These are phyloP conservation scores for Eulithis testata DNA, from an alignment of 2,888 invertebrate genomes.

Conservation along the genomic window DNA sequence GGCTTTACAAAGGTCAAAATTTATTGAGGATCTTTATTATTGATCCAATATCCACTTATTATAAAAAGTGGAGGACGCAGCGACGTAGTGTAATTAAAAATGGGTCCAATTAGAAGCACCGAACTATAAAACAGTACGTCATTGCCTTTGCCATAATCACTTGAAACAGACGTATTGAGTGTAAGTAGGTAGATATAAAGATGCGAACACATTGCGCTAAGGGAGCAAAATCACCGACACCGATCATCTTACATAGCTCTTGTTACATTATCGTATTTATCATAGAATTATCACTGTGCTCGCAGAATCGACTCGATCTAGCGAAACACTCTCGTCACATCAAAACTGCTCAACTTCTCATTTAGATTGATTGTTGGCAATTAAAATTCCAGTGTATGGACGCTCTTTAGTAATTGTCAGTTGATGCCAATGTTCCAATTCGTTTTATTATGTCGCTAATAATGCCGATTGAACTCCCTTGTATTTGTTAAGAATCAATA, in stretches of 20 bases:
- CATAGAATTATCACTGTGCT: constrained; percentile 51
- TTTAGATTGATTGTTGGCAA: constrained; percentile 49
- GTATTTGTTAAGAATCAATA: background rate
- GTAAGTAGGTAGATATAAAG: constrained; percentile 20
- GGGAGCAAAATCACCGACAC: constrained; percentile 38
- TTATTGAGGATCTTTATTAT: constrained; percentile 17
- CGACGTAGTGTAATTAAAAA: constrained; percentile 12
- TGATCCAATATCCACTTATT: constrained; percentile 18
- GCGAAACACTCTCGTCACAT: constrained; percentile 43
- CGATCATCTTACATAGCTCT: constrained; percentile 54
- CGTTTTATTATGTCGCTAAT: constrained; percentile 30
- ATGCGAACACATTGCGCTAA: constrained; percentile 19
- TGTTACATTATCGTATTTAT: constrained; percentile 54
- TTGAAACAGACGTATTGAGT: constrained; percentile 21
- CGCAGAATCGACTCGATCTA: constrained; percentile 43
- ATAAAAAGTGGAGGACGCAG: too few species aligned
- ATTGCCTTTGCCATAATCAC: constrained; percentile 6
- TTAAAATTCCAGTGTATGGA: constrained; percentile 52
- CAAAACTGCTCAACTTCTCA: constrained; percentile 54
- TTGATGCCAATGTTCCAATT: constrained; percentile 35
- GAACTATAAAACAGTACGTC: constrained; percentile 22
- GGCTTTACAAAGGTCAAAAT: constrained; percentile 17
- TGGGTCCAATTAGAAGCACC: constrained; percentile 22
- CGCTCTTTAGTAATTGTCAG: constrained; percentile 51
- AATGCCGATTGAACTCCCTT: constrained; percentile 17